A percentile compares a stretch with the other conserved stretches of the same genome.
phyloP scores from a whole-genome alignment of 2,888 invertebrate genomes.

The Tolmerus cingulatus region DNA sequence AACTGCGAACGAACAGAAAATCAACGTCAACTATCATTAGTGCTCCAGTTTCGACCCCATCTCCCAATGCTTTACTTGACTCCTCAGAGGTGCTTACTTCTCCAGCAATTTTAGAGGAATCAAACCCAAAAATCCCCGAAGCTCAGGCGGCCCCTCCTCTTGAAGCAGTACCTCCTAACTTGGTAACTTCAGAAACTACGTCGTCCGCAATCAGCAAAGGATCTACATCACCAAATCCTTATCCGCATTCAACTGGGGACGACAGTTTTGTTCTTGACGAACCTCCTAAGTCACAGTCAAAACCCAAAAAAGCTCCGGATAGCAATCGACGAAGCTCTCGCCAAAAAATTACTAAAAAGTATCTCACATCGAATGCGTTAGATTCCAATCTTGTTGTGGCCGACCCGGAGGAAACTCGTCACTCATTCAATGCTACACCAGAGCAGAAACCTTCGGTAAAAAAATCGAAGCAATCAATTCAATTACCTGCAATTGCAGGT shows the following conservation, averaged over 20 bases:
- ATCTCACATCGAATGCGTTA: constrained; percentile 51
- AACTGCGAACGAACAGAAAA: constrained; percentile 56
- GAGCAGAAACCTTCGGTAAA: constrained; percentile 50
- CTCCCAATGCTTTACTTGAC: background rate
- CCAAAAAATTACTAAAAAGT: constrained; percentile 58
- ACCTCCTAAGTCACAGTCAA: constrained; percentile 54
- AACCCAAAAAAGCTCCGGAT: constrained; percentile 62
- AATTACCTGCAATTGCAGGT: background rate
- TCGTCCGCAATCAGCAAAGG: background rate
- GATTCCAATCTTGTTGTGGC: constrained; percentile 48
- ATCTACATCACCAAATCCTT: background rate
- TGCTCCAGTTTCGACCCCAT: background rate
- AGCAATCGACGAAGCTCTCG: constrained; percentile 59
- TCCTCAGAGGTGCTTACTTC: background rate
- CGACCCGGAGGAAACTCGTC: constrained; percentile 58
- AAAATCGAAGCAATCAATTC: constrained; percentile 19
- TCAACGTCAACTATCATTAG: constrained; percentile 11
- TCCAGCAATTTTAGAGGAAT: background rate
- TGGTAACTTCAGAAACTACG: background rate
- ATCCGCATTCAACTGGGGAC: constrained; percentile 11
- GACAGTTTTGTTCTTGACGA: constrained; percentile 44
- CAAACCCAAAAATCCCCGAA: background rate
- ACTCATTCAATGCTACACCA: constrained; percentile 58
- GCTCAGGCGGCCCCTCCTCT: background rate
- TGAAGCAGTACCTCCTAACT: background rate